phyloP scores from a whole-genome alignment of 2,797 vertebrate genomes.

The Pristis pectinata region DNA sequence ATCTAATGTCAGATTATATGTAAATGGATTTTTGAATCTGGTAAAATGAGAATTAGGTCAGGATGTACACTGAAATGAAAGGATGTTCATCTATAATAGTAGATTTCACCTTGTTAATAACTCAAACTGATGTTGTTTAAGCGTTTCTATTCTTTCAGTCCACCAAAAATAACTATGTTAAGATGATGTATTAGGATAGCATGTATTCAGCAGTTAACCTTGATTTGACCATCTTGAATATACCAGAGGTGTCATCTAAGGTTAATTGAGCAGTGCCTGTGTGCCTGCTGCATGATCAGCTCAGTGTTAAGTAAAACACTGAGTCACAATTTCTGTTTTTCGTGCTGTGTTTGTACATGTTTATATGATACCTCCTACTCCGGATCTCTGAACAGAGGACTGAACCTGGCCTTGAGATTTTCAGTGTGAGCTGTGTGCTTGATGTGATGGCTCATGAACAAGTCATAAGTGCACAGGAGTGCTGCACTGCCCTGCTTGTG shows the following conservation, averaged over 20 bases:
- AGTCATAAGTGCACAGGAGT: neutral
- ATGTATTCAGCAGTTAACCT: constrained; percentile 10
- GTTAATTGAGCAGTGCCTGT: constrained; percentile 28
- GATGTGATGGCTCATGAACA: neutral
- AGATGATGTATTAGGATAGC: constrained; percentile 19
- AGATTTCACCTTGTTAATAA: constrained; percentile 33
- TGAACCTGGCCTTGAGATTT: neutral
- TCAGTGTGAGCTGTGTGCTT: neutral
- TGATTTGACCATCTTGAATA: constrained; percentile 34
- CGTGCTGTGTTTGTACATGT: neutral
- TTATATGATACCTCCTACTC: neutral
- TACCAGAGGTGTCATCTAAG: neutral
- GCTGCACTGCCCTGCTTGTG: neutral
- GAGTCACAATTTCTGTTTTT: neutral
- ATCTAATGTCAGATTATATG: neutral
- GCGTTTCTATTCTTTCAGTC: neutral
- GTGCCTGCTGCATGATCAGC: neutral
- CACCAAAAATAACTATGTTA: constrained; percentile 12
- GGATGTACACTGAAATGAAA: neutral
- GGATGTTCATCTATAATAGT: neutral
- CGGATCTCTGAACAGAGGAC: neutral
- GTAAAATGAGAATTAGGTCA: neutral
- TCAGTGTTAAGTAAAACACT: neutral
- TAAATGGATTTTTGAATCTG: neutral
- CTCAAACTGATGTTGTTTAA: constrained; percentile 19